Evolutionary conservation across 2,113 vertebrate genomes (phyloP), one percentile per base, ranked within the genome.

Genomic region (Actinemys pallida): DNA sequence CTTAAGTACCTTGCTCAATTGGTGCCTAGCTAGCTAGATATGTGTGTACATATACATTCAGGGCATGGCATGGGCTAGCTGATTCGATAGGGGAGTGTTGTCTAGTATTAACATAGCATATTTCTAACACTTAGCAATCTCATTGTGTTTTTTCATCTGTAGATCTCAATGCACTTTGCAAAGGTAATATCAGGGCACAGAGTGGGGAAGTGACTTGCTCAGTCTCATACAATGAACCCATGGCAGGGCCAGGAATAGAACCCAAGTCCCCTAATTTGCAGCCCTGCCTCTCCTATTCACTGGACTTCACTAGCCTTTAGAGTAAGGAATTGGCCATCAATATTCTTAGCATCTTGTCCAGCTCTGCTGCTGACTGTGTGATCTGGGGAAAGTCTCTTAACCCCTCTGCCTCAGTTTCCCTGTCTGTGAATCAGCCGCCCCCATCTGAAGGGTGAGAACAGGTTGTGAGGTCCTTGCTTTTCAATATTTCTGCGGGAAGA

Each of bases 191-290:
- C 90, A 35, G 75, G 22, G 11, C 69, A 89, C 39, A 47, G 84
- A 76, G 69, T 10, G 17, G 89, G 88, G 81, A 76, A 54, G 39
- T 39, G 79, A 82, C 86, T 75, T 24, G 72, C 35, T n/a, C 29
- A 35, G 49, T 27, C 49, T 45, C 53, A 27, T 53, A 45, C 79
- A 10, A 39, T 12, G 79, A 42, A 54, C 25, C 75, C 79, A 1
- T 2, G 27, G 90, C 1, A 0, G 54, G 76, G 47, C 54, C 5
- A 4, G 56, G 62, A 82, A 19, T 65, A 84, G 59, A 39, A 5
- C 5, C 49, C 0, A 42, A 45, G 10, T 24, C 3, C 57, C 83
- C 52, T 1, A 1, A 10, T 0, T 0, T 7, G 16, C 75, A 54
- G 89, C 69, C 47, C 56, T 47, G 59, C 12, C 52, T 79, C 47